Evolutionary conservation across 1,140 invertebrate genomes (phyloP).

Genomic region (Micrasema longulum): DNA sequence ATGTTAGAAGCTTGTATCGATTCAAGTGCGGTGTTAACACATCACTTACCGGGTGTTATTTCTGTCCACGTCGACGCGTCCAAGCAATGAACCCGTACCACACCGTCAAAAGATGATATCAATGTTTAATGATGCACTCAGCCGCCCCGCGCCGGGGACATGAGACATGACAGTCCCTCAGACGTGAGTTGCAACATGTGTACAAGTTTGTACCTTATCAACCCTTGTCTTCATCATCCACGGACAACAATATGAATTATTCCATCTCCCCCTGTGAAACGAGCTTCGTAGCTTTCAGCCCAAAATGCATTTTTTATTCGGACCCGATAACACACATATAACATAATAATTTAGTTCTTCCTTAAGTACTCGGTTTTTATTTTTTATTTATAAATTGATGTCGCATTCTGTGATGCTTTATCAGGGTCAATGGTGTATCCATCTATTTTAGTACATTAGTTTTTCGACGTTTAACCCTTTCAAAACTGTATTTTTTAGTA

Average conservation of each 20-base stretch:
- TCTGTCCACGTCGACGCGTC: constrained; percentile 23
- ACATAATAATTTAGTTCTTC: too few species aligned
- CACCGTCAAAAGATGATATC: constrained; percentile 44
- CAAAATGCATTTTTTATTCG: background rate
- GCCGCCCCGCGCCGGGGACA: too few species aligned
- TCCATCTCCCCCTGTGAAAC: constrained; percentile 23
- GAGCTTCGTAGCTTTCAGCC: background rate
- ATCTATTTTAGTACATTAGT: too few species aligned
- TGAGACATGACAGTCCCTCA: constrained; percentile 37
- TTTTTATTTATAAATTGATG: too few species aligned
- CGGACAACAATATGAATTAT: constrained; percentile 44
- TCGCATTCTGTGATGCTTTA: too few species aligned
- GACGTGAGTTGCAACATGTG: constrained; percentile 30
- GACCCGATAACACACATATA: background rate
- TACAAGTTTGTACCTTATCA: constrained; percentile 26
- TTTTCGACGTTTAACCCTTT: too few species aligned
- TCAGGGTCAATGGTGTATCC: too few species aligned
- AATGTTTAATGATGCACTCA: constrained; percentile 47
- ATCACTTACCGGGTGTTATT: constrained; percentile 27
- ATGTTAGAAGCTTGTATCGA: constrained; percentile 4
- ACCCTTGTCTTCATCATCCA: constrained; percentile 44
- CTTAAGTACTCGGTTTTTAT: too few species aligned
- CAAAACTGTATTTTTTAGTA: too few species aligned
- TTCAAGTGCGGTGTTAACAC: constrained; percentile 20
- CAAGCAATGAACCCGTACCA: constrained; percentile 21